Percentiles rank a stretch among this genome's conserved stretches.
Conservation (phyloP, 2,113 vertebrate genomes). For the Tychaedon coryphoeus region DNA sequence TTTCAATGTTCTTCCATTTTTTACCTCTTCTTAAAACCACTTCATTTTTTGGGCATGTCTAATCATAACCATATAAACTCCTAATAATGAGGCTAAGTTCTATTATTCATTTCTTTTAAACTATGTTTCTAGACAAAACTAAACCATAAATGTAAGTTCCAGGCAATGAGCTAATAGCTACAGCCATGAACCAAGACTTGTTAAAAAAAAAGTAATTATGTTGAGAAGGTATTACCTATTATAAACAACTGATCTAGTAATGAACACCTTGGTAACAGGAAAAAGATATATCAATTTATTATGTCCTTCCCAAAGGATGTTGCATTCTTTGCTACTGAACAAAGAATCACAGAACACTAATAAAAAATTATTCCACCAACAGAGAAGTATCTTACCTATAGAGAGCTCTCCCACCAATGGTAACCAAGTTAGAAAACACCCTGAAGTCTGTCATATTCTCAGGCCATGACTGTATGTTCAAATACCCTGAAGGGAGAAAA, state of each 20-base stretch:
- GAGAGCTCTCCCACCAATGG: slow-evolving; percentile 90
- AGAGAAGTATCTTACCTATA: slow-evolving; percentile 81
- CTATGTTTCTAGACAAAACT: background rate
- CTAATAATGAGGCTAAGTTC: background rate
- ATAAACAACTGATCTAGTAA: background rate
- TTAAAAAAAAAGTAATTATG: background rate
- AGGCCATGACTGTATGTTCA: slow-evolving; percentile 98
- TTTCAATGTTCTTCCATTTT: background rate
- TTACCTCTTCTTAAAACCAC: background rate
- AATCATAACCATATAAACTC: background rate
- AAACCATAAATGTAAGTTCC: background rate
- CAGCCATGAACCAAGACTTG: background rate
- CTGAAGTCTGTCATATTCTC: slow-evolving; percentile 97
- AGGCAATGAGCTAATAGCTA: background rate
- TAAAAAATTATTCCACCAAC: background rate
- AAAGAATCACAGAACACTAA: background rate
- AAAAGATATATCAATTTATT: background rate
- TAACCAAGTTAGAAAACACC: slow-evolving; percentile 93
- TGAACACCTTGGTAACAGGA: background rate
- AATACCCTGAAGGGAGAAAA: slow-evolving; percentile 79
- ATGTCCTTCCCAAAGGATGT: background rate
- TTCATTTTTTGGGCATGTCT: background rate
- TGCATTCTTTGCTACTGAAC: background rate
- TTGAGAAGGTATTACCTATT: background rate
- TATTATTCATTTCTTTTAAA: background rate